Conservation (phyloP, 1,140 invertebrate species). For the Aphelenchoides fujianensis region DNA sequence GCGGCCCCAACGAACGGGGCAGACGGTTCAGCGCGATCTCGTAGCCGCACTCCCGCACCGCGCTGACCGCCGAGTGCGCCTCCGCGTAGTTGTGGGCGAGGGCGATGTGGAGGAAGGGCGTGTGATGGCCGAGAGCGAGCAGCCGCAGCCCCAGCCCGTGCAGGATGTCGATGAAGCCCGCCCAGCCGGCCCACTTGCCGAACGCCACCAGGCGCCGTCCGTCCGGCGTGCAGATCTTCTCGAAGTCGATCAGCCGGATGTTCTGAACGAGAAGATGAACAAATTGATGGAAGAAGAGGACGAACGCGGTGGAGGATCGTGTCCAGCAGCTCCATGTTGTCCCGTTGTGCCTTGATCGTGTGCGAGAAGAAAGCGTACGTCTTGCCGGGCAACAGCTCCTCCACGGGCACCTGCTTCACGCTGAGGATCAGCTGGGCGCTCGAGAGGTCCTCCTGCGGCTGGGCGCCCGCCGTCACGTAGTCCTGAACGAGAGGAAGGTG, state of each 20-base stretch:
- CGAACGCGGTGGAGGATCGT: conserved; percentile 83
- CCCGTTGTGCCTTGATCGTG: conserved; percentile 97
- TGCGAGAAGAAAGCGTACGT: conserved; percentile 99
- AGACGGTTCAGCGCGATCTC: conserved; percentile 94
- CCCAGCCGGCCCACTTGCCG: conserved; percentile 96
- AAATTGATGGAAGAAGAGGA: too few species aligned
- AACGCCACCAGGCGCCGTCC: conserved; percentile 92
- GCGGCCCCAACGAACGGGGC: conserved; percentile 90
- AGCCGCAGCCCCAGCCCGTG: conserved; percentile 90
- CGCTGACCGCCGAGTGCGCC: conserved; percentile 92
- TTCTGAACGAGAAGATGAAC: conserved; percentile 67
- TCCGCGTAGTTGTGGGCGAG: conserved; percentile 96
- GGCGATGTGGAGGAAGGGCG: conserved; percentile 97
- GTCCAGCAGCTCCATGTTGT: conserved; percentile 94
- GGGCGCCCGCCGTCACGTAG: conserved; percentile 71
- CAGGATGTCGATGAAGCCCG: conserved; percentile 96
- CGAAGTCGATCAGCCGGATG: conserved; percentile 93
- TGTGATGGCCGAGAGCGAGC: conserved; percentile 92
- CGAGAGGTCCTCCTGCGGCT: conserved; percentile 85
- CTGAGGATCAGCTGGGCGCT: conserved; percentile 86
- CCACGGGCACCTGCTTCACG: conserved; percentile 93
- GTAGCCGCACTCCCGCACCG: conserved; percentile 92
- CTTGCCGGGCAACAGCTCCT: conserved; percentile 85
- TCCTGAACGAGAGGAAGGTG: too few species aligned
- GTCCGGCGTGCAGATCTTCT: conserved; percentile 82